These are phyloP conservation scores for Apaloderma vittatum DNA, from an alignment of 2,113 vertebrate species.

Conservation along the genomic window DNA sequence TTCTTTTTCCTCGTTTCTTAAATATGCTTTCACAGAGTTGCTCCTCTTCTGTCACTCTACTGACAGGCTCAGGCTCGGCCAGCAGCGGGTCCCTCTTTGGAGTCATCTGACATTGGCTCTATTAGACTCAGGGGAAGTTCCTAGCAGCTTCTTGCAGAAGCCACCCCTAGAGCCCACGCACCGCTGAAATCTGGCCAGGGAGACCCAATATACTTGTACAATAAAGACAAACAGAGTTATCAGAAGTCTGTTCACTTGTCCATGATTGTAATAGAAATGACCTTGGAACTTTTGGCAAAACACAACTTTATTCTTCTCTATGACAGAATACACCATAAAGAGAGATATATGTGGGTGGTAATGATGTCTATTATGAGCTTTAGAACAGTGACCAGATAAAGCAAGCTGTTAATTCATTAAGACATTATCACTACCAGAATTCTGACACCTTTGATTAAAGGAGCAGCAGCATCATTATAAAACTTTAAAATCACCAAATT, in stretches of 20 bases:
- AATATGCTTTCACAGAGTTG: no score
- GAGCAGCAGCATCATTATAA: background rate
- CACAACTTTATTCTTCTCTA: conserved; percentile 37
- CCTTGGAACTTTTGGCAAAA: conserved; percentile 38
- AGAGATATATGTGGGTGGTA: conserved; percentile 66
- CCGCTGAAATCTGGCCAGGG: no score
- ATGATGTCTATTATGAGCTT: conserved; percentile 57
- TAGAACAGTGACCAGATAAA: conserved; percentile 1
- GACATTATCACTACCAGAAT: conserved; percentile 51
- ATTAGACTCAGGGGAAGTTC: no score
- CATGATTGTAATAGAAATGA: background rate
- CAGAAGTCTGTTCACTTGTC: conserved; percentile 5
- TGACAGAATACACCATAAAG: conserved; percentile 40
- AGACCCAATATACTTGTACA: background rate
- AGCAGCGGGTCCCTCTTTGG: no score
- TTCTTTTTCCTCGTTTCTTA: no score
- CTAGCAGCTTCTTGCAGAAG: no score
- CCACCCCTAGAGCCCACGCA: no score
- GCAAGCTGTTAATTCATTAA: conserved; percentile 9
- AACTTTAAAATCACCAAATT: conserved; percentile 33
- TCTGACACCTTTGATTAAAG: conserved; percentile 55
- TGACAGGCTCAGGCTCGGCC: no score
- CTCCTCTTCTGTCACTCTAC: no score
- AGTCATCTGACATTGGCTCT: no score
- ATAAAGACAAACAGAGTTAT: background rate